Evolutionary conservation across 2,888 invertebrate genomes (phyloP).

Genomic region (Amphimallon solstitiale): DNA sequence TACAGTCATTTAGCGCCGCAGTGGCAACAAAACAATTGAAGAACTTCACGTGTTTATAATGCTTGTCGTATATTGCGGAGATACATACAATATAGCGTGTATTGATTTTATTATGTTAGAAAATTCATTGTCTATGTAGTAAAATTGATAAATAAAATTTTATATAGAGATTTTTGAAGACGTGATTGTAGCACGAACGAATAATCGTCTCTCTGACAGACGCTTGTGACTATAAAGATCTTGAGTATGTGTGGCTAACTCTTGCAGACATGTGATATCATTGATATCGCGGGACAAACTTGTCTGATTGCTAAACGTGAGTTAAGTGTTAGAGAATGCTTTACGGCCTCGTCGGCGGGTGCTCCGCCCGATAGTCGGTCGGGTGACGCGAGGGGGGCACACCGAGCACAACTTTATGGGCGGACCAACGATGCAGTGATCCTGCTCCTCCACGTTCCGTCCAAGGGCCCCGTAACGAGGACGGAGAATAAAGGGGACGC

Average conservation of each 20-base stretch:
- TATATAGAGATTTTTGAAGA: slow-evolving; percentile 25
- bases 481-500: slow-evolving; percentile 57
- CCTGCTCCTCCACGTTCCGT: slow-evolving; percentile 57
- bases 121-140: slow-evolving; percentile 7
- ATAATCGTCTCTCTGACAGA: slow-evolving; percentile 4
- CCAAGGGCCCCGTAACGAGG: slow-evolving; percentile 51
- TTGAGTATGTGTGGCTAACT: slow-evolving; percentile 43
- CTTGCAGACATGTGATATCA: slow-evolving; percentile 57
- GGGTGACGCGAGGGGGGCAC: slow-evolving; percentile 51
- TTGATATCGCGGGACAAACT: slow-evolving; percentile 60
- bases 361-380: slow-evolving; percentile 59
- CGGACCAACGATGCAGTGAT: slow-evolving; percentile 63
- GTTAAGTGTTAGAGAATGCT: slow-evolving; percentile 65
- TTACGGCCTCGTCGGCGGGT: slow-evolving; percentile 61
- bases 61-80: slow-evolving; percentile 14
- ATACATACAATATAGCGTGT: slow-evolving; percentile 18
- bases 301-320: slow-evolving; percentile 64
- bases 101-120: slow-evolving; percentile 26
- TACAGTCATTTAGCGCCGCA: slow-evolving; percentile 35
- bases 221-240: slow-evolving; percentile 36
- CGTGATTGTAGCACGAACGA: slow-evolving; percentile 33
- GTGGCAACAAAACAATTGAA: slow-evolving; percentile 39
- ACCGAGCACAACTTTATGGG: slow-evolving; percentile 62
- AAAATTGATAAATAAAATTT: background rate
- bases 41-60: slow-evolving; percentile 39